phyloP scores from a whole-genome alignment of 1,140 invertebrate genomes.

The Tetranychus cinnabarinus region DNA sequence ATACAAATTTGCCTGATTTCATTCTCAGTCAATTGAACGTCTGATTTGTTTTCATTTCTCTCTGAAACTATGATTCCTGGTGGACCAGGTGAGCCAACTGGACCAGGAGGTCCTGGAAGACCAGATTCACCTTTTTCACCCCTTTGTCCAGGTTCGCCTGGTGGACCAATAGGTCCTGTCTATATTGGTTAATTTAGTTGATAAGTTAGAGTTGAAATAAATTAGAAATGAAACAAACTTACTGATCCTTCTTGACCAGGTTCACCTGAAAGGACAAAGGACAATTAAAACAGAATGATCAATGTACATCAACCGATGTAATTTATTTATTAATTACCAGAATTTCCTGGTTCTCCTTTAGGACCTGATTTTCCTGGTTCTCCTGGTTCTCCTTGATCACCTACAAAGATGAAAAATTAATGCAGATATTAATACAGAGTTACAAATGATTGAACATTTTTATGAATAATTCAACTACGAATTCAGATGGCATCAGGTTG shows the following conservation, averaged over 20 bases:
- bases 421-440: constrained; percentile 2
- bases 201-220: no score
- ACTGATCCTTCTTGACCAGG: no score
- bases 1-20: background rate
- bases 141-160: background rate
- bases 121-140: constrained; percentile 30
- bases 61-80: constrained; percentile 30
- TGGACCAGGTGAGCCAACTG: constrained; percentile 16
- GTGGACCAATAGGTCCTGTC: background rate
- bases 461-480: no score
- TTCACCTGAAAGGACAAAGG: no score
- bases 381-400: background rate
- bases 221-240: no score
- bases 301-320: background rate
- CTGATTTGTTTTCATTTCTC: no score
- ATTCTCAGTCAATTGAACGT: no score
- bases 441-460: background rate
- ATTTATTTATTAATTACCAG: background rate
- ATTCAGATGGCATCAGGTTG: no score
- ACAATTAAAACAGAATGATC: no score
- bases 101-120: constrained; percentile 27
- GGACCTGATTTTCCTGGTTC: background rate
- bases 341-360: constrained; percentile 8
- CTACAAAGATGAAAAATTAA: constrained; percentile 11
- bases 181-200: background rate